These are phyloP conservation scores for Hesperophylax magnus DNA, from an alignment of 1,140 invertebrate genomes.

Conservation along the genomic window DNA sequence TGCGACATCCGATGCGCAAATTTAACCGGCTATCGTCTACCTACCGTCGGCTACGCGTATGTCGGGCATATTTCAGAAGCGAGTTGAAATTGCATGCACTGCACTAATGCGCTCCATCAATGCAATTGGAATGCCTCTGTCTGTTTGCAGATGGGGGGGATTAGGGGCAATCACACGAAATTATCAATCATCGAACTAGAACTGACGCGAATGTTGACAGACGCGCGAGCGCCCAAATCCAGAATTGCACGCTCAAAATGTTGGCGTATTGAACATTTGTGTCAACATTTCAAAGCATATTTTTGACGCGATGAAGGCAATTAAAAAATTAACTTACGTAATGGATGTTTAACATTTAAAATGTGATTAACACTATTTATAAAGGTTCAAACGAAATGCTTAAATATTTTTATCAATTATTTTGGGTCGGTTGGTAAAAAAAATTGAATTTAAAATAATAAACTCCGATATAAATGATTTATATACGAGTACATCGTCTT, in stretches of 20 bases:
- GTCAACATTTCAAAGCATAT: too few relatives aligned
- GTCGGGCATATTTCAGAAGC: slow-evolving; percentile 27
- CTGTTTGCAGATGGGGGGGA: slow-evolving; percentile 22
- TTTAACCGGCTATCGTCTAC: not conserved
- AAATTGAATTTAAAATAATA: too few relatives aligned
- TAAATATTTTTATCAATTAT: too few relatives aligned
- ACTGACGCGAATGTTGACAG: slow-evolving; percentile 14
- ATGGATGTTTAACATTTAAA: too few relatives aligned
- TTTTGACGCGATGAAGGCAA: too few relatives aligned
- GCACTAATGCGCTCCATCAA: not conserved
- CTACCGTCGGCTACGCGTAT: slow-evolving; percentile 1
- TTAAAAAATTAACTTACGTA: too few relatives aligned
- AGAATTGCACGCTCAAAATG: not conserved
- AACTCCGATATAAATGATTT: too few relatives aligned
- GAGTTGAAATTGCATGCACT: slow-evolving; percentile 17
- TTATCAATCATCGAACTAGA: slow-evolving; percentile 42
- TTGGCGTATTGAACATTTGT: too few relatives aligned
- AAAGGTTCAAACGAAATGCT: too few relatives aligned
- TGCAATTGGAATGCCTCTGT: slow-evolving; percentile 1
- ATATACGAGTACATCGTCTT: too few relatives aligned
- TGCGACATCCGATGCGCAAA: not conserved
- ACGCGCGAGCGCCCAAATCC: not conserved
- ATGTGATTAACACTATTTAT: too few relatives aligned
- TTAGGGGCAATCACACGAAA: slow-evolving; percentile 39
- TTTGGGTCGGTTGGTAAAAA: too few relatives aligned